phyloP scores from a whole-genome alignment of 2,113 vertebrate genomes.

The Paradoxurus hermaphroditus region DNA sequence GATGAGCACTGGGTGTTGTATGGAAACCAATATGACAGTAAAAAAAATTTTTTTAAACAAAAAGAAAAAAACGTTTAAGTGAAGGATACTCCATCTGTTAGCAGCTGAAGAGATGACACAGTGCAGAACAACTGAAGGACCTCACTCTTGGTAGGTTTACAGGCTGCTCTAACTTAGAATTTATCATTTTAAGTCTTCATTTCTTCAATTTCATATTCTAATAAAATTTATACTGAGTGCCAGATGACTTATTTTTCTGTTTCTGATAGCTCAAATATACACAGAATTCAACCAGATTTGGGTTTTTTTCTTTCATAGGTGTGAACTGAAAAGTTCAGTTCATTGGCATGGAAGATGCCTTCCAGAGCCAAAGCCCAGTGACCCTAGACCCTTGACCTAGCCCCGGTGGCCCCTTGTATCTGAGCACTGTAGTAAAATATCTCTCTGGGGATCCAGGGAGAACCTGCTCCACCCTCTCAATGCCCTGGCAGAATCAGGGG shows the following conservation, averaged over 20 bases:
- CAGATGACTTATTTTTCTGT: neutral
- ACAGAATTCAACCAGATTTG: neutral
- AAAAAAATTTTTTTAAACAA: no score
- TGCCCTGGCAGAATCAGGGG: neutral
- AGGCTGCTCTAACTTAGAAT: neutral
- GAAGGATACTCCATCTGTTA: neutral
- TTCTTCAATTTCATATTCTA: neutral
- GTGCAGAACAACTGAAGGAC: neutral
- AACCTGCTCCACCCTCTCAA: neutral
- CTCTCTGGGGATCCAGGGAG: neutral
- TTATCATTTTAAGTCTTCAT: neutral
- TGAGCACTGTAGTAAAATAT: neutral
- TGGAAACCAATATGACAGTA: no score
- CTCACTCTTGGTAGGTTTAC: neutral
- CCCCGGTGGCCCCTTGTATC: neutral
- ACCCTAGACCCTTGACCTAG: neutral
- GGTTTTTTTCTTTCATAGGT: neutral
- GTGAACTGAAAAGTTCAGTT: neutral
- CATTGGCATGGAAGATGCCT: neutral
- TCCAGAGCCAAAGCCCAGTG: neutral
- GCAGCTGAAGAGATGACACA: neutral
- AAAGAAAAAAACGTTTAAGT: neutral
- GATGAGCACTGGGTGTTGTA: no score
- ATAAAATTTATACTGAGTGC: neutral
- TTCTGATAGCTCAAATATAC: neutral